Base-by-base conservation (phyloP, 2,113 vertebrate species). In the Indri indri region DNA sequence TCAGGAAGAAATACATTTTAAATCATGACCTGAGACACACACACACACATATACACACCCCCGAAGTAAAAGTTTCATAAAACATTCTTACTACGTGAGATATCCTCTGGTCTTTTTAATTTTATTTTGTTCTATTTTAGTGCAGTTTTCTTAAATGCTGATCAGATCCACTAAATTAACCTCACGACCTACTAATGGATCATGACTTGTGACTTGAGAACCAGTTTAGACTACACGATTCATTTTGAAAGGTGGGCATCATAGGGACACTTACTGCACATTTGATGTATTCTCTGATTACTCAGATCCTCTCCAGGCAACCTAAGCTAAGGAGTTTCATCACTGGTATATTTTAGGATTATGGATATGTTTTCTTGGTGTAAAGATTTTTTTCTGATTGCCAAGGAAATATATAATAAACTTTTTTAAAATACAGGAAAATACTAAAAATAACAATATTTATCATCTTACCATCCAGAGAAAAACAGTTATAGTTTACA, bases 101-200 rank as follows among this genome's bases (percentile, higher is more conserved):
- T 70, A 86, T 11, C 18, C 59, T 85, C 25, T 81, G 20, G 40
- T 87, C 47, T 76, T 94, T 85, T 81, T n/a, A 22, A 54, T 63
- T 76, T 80, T 76, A 84, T 84, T 81, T 73, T 85, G 80, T 81
- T 81, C n/a, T 95, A 30, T 37, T 81, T 34, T 70, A 82, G 65
- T 76, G n/a, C 32, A 77, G 71, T 63, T 87, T 71, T 93, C 37
- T 65, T 57, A 90, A 92, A 87, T 87, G 66, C 66, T 68, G 32
- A 76, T 37, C 37, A 92, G 32, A 76, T 47, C 34, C 34, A 68
- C 34, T 97, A 73, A 89, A 86, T 80, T 65, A 61, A 90, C 94
- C 68, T 92, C 81, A 82, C 27, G 74, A 45, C n/a, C 57, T 54
- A 76, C 42, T 52, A 93, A 81, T 22, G 40, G 23, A 32, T 90